A percentile compares a stretch with the other conserved stretches of the same genome.
Evolutionary conservation across 1,140 invertebrate genomes (phyloP).

Genomic region (Campoletis sonorensis): DNA sequence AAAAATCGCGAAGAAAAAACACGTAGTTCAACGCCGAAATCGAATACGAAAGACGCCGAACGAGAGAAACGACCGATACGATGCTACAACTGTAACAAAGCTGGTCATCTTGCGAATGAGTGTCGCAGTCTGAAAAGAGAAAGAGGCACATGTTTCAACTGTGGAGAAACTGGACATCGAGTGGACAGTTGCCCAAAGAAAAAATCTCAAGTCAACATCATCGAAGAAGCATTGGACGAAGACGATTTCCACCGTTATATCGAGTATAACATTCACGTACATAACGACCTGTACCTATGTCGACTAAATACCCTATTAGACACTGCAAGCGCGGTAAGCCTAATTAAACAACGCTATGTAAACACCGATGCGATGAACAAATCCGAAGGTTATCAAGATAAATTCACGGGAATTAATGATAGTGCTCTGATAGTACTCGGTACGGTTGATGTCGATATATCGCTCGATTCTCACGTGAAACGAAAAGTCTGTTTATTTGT

Average conservation of each 20-base stretch:
- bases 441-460: constrained; percentile 23
- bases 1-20: background rate
- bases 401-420: background rate
- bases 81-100: no score
- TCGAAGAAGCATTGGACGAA: constrained; percentile 16
- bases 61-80: background rate
- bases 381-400: background rate
- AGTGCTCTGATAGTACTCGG: constrained; percentile 12
- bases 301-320: constrained; percentile 17
- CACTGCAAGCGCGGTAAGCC: constrained; percentile 24
- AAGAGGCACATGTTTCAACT: constrained; percentile 25
- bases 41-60: background rate
- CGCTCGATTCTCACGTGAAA: background rate
- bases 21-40: background rate
- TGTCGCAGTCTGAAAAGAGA: constrained; percentile 9
- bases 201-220: constrained; percentile 23
- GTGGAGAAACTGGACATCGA: constrained; percentile 27
- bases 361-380: constrained; percentile 18
- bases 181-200: constrained; percentile 24
- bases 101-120: constrained; percentile 23
- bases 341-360: constrained; percentile 25
- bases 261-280: constrained; percentile 19
- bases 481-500: constrained; percentile 9
- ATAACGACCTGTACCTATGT: background rate
- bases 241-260: constrained; percentile 29